Base-by-base conservation (phyloP, 2,113 vertebrate species). In the Numida meleagris region DNA sequence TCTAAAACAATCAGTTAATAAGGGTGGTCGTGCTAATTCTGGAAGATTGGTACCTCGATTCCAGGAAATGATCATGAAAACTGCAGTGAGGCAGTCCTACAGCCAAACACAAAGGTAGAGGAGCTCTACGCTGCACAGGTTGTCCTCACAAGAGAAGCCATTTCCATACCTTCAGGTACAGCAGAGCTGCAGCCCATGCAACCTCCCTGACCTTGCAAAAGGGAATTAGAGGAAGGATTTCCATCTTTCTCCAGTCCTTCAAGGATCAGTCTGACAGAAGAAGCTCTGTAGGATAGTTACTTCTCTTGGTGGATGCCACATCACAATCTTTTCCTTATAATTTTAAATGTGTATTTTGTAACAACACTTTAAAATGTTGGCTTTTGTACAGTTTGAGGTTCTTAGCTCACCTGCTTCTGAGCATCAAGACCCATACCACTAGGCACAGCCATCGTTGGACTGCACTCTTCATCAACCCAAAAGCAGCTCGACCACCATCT, bases 1-100 rank as follows among this genome's bases (percentile, higher is more conserved):
- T 55, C 89, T 88, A 74, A 82, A 94, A 77, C 59, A 90, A 93
- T 91, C 73, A 93, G 43, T 68, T 81, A 59, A 71, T 80, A 50
- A 92, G 68, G 68, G 88, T 23, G 53, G 53, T 29, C 71, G 21
- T 66, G 55, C 45, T 88, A 66, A 82, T 80, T 61, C 92, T 74
- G 27, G 19, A 29, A 4, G 57, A 61, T 36, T 14, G 48, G 58
- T 27, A 62, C 14, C 36, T 31, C 12, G 33, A 48, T 91, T 51
- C 79, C 67, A 53, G 27, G 34, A 74, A 82, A 31, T 10, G 3
- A 34, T 6, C 73, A 73, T 31, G 40, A 61, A 48, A 82, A 36
- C 43, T 19, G 3, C 11, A 10, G 31, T 4, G 5, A 1, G 4
- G 51, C 3, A 0, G n/a, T 74, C 24, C 73, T 79, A 51, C 73